These are phyloP conservation scores for Craterocephalus amniculus DNA, from an alignment of 2,797 vertebrate genomes.

Conservation along the genomic window DNA sequence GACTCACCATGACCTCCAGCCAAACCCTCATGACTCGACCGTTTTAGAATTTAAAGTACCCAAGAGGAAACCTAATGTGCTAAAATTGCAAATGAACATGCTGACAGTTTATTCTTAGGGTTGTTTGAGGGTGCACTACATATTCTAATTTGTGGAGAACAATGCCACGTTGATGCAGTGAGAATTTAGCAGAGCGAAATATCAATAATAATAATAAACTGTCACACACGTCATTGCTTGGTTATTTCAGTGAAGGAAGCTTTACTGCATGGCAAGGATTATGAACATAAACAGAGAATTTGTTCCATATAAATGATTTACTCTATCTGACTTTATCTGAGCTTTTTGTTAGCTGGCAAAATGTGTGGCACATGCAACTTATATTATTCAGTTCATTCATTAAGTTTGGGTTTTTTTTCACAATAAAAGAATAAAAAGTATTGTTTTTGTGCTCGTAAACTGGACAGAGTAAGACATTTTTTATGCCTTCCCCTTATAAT, in stretches of 20 bases:
- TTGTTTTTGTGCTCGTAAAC: too few species aligned
- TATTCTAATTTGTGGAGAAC: conserved; percentile 8
- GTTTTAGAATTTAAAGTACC: conserved; percentile 43
- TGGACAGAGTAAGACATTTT: too few species aligned
- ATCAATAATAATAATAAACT: background rate
- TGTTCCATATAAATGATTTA: background rate
- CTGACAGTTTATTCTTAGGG: conserved; percentile 15
- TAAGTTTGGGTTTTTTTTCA: too few species aligned
- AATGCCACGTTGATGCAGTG: conserved; percentile 6
- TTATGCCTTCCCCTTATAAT: too few species aligned
- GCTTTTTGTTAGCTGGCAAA: conserved; percentile 12
- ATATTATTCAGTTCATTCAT: too few species aligned
- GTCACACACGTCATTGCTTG: background rate
- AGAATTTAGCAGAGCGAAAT: conserved; percentile 7
- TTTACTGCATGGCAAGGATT: background rate
- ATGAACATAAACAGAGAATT: background rate
- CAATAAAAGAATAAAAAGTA: too few species aligned
- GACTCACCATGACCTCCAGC: conserved; percentile 70
- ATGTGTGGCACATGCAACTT: conserved; percentile 6
- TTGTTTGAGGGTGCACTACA: background rate
- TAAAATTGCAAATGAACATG: conserved; percentile 26
- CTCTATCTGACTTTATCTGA: background rate
- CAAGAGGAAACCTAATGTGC: conserved; percentile 42
- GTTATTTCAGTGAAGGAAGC: background rate
- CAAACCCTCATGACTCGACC: conserved; percentile 53